Conservation (phyloP, 1,140 invertebrate species). For the Harlomillsia oculata region DNA sequence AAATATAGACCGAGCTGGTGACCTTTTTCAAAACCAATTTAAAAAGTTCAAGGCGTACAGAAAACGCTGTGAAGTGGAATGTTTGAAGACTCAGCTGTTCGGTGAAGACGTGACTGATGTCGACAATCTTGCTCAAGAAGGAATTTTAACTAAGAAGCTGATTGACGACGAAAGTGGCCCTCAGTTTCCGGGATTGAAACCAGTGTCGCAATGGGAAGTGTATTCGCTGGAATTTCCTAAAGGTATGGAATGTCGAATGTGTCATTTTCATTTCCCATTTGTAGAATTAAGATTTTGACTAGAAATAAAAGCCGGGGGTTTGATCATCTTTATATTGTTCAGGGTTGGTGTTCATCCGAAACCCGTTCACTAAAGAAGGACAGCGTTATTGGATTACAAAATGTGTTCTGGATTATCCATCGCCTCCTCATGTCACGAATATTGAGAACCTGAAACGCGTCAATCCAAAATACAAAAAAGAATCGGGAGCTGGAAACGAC, state of each 20-base stretch:
- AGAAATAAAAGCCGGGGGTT: too few species aligned
- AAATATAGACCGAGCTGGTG: too few species aligned
- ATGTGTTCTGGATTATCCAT: slow-evolving; percentile 65
- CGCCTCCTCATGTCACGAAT: slow-evolving; percentile 53
- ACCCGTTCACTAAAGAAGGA: slow-evolving; percentile 66
- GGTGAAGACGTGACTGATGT: too few species aligned
- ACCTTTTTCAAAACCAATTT: too few species aligned
- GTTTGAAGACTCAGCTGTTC: too few species aligned
- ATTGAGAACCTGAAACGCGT: slow-evolving; percentile 23
- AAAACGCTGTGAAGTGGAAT: too few species aligned
- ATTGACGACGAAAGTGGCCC: too few species aligned
- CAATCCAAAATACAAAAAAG: slow-evolving; percentile 1
- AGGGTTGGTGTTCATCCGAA: slow-evolving; percentile 68
- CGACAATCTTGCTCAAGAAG: too few species aligned
- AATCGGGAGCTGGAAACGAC: not conserved
- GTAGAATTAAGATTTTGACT: not conserved
- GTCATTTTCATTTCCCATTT: not conserved
- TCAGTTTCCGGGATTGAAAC: slow-evolving; percentile 35
- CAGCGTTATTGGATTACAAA: slow-evolving; percentile 73
- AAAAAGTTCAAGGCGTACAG: too few species aligned
- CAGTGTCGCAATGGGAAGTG: slow-evolving; percentile 39
- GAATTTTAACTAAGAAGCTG: too few species aligned
- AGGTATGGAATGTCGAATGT: slow-evolving; percentile 35
- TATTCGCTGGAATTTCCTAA: slow-evolving; percentile 36
- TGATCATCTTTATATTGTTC: slow-evolving; percentile 27